Percentiles rank a stretch among this genome's conserved stretches.
These are phyloP conservation scores for Corythoichthys haematopterus DNA, from an alignment of 2,113 vertebrate species.

Conservation along the genomic window DNA sequence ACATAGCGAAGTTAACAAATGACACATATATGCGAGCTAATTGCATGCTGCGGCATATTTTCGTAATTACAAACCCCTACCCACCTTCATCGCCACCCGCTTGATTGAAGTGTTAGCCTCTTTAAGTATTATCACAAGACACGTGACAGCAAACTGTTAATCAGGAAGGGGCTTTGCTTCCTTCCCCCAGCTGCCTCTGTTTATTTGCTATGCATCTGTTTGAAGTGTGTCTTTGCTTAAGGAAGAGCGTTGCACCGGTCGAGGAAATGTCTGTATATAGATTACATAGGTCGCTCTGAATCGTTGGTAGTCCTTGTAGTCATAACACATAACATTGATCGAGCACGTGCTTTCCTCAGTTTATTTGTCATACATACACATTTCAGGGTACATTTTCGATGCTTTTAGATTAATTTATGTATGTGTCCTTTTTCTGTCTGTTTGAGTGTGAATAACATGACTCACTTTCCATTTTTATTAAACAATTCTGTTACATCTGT, in stretches of 20 bases:
- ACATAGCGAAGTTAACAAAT: slow-evolving; percentile 47
- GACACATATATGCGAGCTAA: slow-evolving; percentile 37
- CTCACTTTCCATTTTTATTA: slow-evolving; percentile 78
- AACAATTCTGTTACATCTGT: slow-evolving; percentile 71
- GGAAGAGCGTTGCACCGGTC: slow-evolving; percentile 29
- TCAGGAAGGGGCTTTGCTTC: slow-evolving; percentile 58
- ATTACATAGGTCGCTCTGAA: slow-evolving; percentile 16
- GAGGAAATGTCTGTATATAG: slow-evolving; percentile 37
- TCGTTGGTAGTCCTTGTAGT: slow-evolving; percentile 2
- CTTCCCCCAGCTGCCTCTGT: slow-evolving; percentile 37
- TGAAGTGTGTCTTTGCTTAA: slow-evolving; percentile 38
- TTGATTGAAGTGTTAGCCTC: slow-evolving; percentile 53
- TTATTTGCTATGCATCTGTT: slow-evolving; percentile 59
- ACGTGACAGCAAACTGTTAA: slow-evolving; percentile 55
- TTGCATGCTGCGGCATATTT: slow-evolving; percentile 50
- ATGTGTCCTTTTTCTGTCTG: slow-evolving; percentile 22
- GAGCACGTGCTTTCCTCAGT: slow-evolving; percentile 11
- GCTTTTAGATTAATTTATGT: slow-evolving; percentile 34
- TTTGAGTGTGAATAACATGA: slow-evolving; percentile 45
- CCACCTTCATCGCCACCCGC: slow-evolving; percentile 35
- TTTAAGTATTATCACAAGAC: slow-evolving; percentile 50
- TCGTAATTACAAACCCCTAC: slow-evolving; percentile 38
- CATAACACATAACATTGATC: slow-evolving; percentile 12
- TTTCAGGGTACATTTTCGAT: slow-evolving; percentile 17
- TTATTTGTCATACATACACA: slow-evolving; percentile 5